Conservation (phyloP, 1,140 invertebrate species). For the Agrypnia vestita region DNA sequence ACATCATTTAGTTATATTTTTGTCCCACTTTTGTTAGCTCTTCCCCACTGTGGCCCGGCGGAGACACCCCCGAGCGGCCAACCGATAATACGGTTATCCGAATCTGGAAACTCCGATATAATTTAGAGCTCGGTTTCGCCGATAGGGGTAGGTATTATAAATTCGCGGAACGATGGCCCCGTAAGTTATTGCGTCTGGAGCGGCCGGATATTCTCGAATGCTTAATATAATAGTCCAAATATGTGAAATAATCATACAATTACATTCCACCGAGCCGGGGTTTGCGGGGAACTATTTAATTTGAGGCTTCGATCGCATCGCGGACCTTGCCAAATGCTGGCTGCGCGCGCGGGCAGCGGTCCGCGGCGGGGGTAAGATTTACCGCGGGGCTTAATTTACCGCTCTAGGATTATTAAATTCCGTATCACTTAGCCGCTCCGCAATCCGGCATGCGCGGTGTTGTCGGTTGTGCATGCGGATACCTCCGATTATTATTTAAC, state of each 20-base stretch:
- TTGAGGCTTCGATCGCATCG: conserved; percentile 43
- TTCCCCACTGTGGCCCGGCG: background rate
- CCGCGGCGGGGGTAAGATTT: conserved; percentile 23
- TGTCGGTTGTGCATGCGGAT: conserved; percentile 34
- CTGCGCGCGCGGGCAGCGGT: background rate
- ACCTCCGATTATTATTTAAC: conserved; percentile 29
- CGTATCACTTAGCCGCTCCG: conserved; percentile 37
- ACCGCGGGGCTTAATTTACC: conserved; percentile 36
- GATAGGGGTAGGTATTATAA: conserved; percentile 31
- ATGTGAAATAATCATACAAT: conserved; percentile 56
- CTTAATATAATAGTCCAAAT: conserved; percentile 49
- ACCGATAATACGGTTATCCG: conserved; percentile 56
- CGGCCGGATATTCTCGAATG: conserved; percentile 41
- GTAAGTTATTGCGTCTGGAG: conserved; percentile 53
- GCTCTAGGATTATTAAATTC: conserved; percentile 40
- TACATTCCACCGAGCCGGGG: conserved; percentile 33
- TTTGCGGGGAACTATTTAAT: conserved; percentile 43
- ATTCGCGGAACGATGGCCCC: conserved; percentile 38
- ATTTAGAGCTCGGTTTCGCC: conserved; percentile 56
- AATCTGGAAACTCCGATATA: conserved; percentile 58
- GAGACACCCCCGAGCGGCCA: conserved; percentile 19
- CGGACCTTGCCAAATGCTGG: conserved; percentile 37
- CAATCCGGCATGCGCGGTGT: conserved; percentile 35
- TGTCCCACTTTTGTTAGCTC: no score
- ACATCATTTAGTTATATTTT: no score